Base-by-base conservation (phyloP, 2,113 vertebrate species). In the Crotalus viridis region DNA sequence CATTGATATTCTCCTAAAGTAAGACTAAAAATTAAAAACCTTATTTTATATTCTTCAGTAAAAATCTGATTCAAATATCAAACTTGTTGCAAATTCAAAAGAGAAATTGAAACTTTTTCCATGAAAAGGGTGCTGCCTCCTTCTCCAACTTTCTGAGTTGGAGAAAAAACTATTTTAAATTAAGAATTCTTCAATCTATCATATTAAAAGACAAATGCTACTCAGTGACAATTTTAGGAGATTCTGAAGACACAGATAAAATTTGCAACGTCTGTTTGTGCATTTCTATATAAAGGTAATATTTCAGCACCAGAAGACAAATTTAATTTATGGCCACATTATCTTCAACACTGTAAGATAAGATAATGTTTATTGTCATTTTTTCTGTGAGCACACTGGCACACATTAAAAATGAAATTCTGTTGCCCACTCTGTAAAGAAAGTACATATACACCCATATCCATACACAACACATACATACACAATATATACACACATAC, bases 61-160 rank as follows among this genome's bases (percentile, higher is more conserved):
- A 94, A 96, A 94, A 92, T 52, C 10, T 92, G 12, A 9, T 89
- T 91, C 48, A 10, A 91, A 95, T 88, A 43, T 24, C 88, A 6
- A 85, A 26, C 9, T 26, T 48, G 21, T 69, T 90, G 91, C 93
- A 89, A 74, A 94, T 92, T 2, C 90, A 39, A 94, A 89, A 85
- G 10, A 81, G 56, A 94, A 88, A 89, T 22, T 93, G 74, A 91
- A 74, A 46, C 15, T 93, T 74, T 94, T 61, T 86, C 93, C 85
- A 95, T 89, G 48, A 94, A 59, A 57, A 39, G 17, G 87, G 2
- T 94, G 6, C 33, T 28, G 6, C 21, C 52, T 13, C 10, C 51
- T 94, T 92, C 57, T 85, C 87, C 93, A 94, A 93, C 19, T 46
- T 94, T 64, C 90, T 89, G 43, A 81, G 94, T 94, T 0, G 26